Conservation (phyloP, 2,797 vertebrate species). For the Hybognathus amarus region DNA sequence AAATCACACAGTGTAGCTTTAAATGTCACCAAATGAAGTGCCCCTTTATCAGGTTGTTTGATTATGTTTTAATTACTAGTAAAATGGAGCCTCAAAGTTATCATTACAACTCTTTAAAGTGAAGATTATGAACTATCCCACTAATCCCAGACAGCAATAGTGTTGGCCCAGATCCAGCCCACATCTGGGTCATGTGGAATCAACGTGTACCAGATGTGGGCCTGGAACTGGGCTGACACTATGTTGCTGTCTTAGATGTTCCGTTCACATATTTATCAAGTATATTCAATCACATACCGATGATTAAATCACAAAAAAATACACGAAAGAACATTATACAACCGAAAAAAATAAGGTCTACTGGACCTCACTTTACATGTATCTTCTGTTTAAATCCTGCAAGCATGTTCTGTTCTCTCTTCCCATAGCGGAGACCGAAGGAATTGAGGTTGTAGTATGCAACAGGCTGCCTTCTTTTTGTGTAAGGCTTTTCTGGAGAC, state of each 20-base stretch:
- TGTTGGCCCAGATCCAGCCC: too few species aligned
- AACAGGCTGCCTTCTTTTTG: constrained; percentile 71
- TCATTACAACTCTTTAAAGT: neutral
- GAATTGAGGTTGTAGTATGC: constrained; percentile 81
- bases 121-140: neutral
- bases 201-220: too few species aligned
- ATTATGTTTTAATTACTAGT: neutral
- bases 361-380: neutral
- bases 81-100: neutral
- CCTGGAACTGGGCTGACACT: too few species aligned
- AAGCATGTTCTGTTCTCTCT: constrained; percentile 55
- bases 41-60: neutral
- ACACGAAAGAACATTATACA: neutral
- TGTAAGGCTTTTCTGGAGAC: constrained; percentile 52
- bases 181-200: too few species aligned
- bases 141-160: neutral
- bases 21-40: neutral
- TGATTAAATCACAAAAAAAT: neutral
- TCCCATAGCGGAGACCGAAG: constrained; percentile 82
- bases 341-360: neutral
- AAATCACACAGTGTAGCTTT: too few species aligned
- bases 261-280: neutral
- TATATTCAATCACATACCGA: neutral
- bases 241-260: neutral
- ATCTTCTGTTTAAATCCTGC: neutral